Base-by-base conservation (phyloP, 2,113 vertebrate genomes). In the Enhydra lutris region DNA sequence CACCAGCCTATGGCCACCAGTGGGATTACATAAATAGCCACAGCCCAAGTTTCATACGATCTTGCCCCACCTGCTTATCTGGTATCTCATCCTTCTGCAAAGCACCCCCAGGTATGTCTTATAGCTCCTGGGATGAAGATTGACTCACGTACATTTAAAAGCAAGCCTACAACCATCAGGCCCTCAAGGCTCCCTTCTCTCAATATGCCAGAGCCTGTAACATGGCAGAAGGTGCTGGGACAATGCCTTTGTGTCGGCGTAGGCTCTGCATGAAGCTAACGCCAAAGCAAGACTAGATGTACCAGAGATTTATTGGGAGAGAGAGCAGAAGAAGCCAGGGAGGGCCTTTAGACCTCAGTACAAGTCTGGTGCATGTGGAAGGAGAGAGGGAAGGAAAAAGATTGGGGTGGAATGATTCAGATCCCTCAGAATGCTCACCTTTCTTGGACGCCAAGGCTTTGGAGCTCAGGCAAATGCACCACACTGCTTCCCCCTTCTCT, bases 401-500 rank as follows among this genome's bases (percentile, higher is more conserved):
- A 12, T 1, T 1, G 0, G 52, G 14, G 6, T 10, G 26, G 23
- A 50, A 23, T 63, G 29, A 4, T 21, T 42, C 14, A 8, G 42
- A 34, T n/a, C 31, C 34, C 7, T 31, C 9, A 1, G 45, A 18
- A 5, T 0, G 3, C 13, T 23, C 50, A 31, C 31, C 34, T 69
- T 80, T 42, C 65, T 73, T 11, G 26, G 42, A 57, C 14, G 7
- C n/a, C 6, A 3, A 69, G 61, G 23, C 86, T 65, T 26, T 7
- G 78, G 57, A 52, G 47, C 39, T 50, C 23, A 1, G 7, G 4
- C 82, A 11, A 47, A 21, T 6, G 63, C 59, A 24, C 36, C 8
- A 36, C 11, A 7, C 36, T 45, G 6, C 34, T 74, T 57, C 61
- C 3, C 71, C 5, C 26, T 6, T 23, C 29, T 15, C 20, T 31